Evolutionary conservation across 2,797 vertebrate genomes (phyloP).

Genomic region (Vipera latastei): DNA sequence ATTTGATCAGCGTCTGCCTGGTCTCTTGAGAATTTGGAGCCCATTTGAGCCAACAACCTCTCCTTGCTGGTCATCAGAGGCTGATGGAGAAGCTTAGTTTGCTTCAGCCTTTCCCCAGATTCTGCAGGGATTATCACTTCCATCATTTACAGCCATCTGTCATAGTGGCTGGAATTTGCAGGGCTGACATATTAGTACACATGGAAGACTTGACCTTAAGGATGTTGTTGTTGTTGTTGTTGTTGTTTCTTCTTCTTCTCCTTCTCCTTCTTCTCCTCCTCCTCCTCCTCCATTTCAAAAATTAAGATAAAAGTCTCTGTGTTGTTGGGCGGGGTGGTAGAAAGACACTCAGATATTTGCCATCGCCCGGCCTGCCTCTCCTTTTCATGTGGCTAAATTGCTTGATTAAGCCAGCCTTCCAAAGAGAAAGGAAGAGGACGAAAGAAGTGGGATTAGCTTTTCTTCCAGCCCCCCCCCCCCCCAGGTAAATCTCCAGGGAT

Average conservation of each 20-base stretch:
- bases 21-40: neutral
- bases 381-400: conserved; percentile 34
- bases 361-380: conserved; percentile 6
- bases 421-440: conserved; percentile 8
- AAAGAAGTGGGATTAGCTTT: neutral
- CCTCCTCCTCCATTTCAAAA: neutral
- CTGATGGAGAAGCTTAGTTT: too few species aligned
- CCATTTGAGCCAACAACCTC: too few species aligned
- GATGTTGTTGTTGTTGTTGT: too few species aligned
- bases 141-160: neutral
- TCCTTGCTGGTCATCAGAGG: neutral
- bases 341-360: neutral
- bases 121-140: neutral
- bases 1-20: neutral
- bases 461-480: neutral
- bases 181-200: too few species aligned
- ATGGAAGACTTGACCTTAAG: neutral
- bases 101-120: neutral
- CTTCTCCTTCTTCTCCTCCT: neutral
- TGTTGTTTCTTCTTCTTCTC: too few species aligned
- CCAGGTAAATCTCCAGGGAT: conserved; percentile 32
- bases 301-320: neutral
- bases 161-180: too few species aligned
- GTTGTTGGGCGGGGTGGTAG: neutral
- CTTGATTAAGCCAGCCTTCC: conserved; percentile 26